These are phyloP conservation scores for Sepioteuthis lessoniana DNA, from an alignment of 2,888 invertebrate genomes.

Conservation along the genomic window DNA sequence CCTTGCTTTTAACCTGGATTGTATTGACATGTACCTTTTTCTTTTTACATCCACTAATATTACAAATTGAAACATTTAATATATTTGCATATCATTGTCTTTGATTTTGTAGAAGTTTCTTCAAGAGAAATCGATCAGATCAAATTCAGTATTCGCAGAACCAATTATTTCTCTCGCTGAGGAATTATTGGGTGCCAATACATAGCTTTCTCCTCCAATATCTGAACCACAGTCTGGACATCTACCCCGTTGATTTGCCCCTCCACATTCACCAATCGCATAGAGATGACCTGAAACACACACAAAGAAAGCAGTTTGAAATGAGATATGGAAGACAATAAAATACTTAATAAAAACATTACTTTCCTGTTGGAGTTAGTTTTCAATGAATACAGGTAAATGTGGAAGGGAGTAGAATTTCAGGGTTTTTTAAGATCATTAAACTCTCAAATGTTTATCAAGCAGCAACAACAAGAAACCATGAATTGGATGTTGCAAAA, in stretches of 20 bases:
- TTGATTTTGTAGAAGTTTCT: too few species aligned
- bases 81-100: too few species aligned
- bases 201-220: slow-evolving; percentile 79
- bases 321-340: too few species aligned
- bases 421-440: not conserved
- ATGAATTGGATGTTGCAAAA: not conserved
- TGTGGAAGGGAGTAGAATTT: not conserved
- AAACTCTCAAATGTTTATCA: not conserved
- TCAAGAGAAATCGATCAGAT: slow-evolving; percentile 55
- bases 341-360: too few species aligned
- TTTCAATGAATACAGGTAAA: too few species aligned
- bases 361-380: too few species aligned
- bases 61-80: too few species aligned
- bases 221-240: slow-evolving; percentile 79
- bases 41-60: too few species aligned
- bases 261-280: slow-evolving; percentile 81
- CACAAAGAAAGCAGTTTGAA: not conserved
- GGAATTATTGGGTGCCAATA: slow-evolving; percentile 75
- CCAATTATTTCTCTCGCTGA: slow-evolving; percentile 75
- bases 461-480: not conserved
- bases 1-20: too few species aligned
- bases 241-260: slow-evolving; percentile 77
- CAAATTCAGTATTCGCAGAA: slow-evolving; percentile 59
- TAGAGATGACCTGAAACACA: slow-evolving; percentile 78
- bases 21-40: too few species aligned